Evolutionary conservation across 2,797 vertebrate species (phyloP), one percentile per base, ranked within the genome.

Genomic region (Megalops cyprinoides): DNA sequence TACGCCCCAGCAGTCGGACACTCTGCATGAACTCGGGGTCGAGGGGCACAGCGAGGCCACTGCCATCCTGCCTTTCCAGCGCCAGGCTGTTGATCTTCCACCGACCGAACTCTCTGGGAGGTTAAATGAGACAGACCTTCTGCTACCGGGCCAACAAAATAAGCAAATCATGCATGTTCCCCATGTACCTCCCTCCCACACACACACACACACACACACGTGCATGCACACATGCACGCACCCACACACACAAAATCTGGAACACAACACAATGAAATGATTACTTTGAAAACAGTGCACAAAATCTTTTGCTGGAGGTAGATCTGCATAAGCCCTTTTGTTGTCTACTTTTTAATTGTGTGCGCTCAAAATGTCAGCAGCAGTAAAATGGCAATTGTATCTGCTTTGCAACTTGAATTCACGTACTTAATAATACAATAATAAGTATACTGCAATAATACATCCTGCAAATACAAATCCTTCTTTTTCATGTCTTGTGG

Each of bases 21-120:
- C 96, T 96, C 76, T 96, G 96, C 91, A 96, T 96, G 91, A 99
- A 99, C 85, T 99, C 97, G 0, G 98, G 98, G 90, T 98, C 97
- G 44, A 99, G 96, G 62, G 97, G 97, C 87, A 96, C 90, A 42
- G 95, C 94, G 74, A 96, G 94, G 75, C 95, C 95, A 25, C 96
- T 93, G 87, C 92, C 93, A 87, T 98, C 94, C 87, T 94, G 95
- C 89, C 95, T 97, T 88, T 98, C 97, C 71, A 96, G 94, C 12
- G 96, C 97, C 85, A 99, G 94, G 83, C 97, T 99, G 94, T 97
- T 99, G 92, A 99, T 97, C 93, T 98, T 99, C 98, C 98, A 99
- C 93, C 98, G 97, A 84, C 97, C 98, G 89, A 99, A 99, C 92
- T 99, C 98, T 90, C 98, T 99, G 62, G 5, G 39, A 20, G 12